A percentile compares a stretch with the other conserved stretches of the same genome.
Evolutionary conservation across 2,113 vertebrate species (phyloP).

Genomic region (Herpailurus yagouaroundi): DNA sequence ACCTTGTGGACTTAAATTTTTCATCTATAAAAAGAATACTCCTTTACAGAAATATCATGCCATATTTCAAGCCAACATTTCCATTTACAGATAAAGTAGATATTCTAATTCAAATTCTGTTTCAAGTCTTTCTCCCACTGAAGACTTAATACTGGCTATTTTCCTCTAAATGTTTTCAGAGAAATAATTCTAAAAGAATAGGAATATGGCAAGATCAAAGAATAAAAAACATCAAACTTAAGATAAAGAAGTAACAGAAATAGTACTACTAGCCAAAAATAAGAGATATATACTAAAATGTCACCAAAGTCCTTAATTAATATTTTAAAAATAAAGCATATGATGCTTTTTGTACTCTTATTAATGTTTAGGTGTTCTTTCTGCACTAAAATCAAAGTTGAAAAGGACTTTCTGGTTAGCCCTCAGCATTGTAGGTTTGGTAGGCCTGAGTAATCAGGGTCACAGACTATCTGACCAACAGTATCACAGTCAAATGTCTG

Average conservation of each 20-base stretch:
- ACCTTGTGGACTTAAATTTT: slow-evolving; percentile 57
- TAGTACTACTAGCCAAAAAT: slow-evolving; percentile 41
- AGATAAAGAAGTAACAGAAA: slow-evolving; percentile 16
- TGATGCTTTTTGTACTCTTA: not conserved
- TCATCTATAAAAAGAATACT: slow-evolving; percentile 55
- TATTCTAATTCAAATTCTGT: slow-evolving; percentile 47
- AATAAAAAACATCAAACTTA: slow-evolving; percentile 32
- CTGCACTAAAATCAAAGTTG: not conserved
- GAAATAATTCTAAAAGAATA: slow-evolving; percentile 58
- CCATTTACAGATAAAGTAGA: slow-evolving; percentile 19
- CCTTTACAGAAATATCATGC: slow-evolving; percentile 60
- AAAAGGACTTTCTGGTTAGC: slow-evolving; percentile 9
- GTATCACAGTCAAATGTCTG: not conserved
- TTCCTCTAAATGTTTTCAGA: slow-evolving; percentile 52
- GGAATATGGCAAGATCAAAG: slow-evolving; percentile 45
- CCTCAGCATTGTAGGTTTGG: not conserved
- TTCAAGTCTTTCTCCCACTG: slow-evolving; percentile 1
- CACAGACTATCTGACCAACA: not conserved
- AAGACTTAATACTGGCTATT: slow-evolving; percentile 33
- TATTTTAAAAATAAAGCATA: slow-evolving; percentile 34
- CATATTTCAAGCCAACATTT: slow-evolving; percentile 54
- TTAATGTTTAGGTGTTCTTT: slow-evolving; percentile 4
- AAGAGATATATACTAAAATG: slow-evolving; percentile 6
- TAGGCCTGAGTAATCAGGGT: not conserved
- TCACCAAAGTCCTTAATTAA: not conserved